Evolutionary conservation across 2,113 vertebrate species (phyloP).

Genomic region (Elgaria multicarinata): DNA sequence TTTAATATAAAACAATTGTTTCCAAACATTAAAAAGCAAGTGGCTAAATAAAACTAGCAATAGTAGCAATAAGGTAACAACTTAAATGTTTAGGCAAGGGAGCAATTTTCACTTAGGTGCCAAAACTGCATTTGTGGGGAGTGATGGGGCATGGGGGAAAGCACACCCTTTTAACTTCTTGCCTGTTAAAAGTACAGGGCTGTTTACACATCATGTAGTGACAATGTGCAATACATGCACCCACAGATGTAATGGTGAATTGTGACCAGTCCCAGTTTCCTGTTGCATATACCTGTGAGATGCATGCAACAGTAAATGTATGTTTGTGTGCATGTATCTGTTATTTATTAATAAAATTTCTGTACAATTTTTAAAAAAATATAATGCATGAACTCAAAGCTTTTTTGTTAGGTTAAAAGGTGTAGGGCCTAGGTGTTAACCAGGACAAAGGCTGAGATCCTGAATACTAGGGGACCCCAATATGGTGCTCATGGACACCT

Average conservation of each 20-base stretch:
- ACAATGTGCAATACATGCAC: fast-evolving
- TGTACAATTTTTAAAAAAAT: background rate
- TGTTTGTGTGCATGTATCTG: background rate
- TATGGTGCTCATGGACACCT: too few species aligned
- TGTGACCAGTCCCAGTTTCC: background rate
- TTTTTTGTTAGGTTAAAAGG: background rate
- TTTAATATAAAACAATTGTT: background rate
- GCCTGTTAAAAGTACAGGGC: background rate
- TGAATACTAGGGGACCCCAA: too few species aligned
- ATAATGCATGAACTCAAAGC: background rate
- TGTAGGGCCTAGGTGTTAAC: background rate
- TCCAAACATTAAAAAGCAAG: background rate
- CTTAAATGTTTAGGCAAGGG: background rate
- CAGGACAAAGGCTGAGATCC: background rate
- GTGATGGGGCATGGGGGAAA: background rate
- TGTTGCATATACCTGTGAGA: background rate
- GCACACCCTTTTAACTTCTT: background rate
- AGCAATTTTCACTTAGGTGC: background rate
- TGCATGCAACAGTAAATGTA: background rate
- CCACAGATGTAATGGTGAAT: too few species aligned
- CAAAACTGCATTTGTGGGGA: background rate
- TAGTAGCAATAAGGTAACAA: background rate
- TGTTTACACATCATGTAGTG: background rate
- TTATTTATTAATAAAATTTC: background rate
- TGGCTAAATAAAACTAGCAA: background rate